Base-by-base conservation (phyloP, 2,113 vertebrate species). In the Aegithalos caudatus region DNA sequence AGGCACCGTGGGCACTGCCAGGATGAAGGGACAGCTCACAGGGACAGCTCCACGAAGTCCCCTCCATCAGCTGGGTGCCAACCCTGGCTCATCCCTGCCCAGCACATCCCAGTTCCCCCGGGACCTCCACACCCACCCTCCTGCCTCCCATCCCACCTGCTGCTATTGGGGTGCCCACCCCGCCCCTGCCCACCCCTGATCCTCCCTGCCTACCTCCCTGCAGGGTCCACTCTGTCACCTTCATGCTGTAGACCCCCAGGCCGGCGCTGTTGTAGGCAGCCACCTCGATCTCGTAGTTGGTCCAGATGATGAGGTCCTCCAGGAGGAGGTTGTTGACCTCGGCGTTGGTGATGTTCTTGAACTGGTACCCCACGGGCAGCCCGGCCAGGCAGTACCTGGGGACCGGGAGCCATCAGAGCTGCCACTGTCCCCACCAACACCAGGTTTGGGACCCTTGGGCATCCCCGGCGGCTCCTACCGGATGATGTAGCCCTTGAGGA, bases 281-380 rank as follows among this genome's bases (percentile, higher is more conserved):
- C 96, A 99, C 99, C 95, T 99, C 99, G 2, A 99, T 99, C 98
- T 99, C 99, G 0, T 99, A 99, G 97, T 99, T 99, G 97, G 99
- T 99, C 99, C 99, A 99, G 91, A 99, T 99, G 98, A 99, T 99
- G 95, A 99, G 99, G 54, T 99, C 99, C 96, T 99, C 99, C 95
- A 99, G 98, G 17, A 99, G 97, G 64, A 99, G 98, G 90, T 99
- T 99, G 96, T 98, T 99, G 91, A 99, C 98, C 5, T 99, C 99
- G 0, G 98, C 98, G 2, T 98, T 99, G 17, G 98, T 99, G 97
- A 99, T 99, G 97, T 99, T 99, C 97, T 99, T 99, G 91, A 99
- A 99, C 97, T 99, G 99, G 95, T 99, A 99, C n/a, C 99, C 99
- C 21, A 99, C 99, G 0, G 99, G 99, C 84, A 99, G 97, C 73